phyloP scores from a whole-genome alignment of 2,888 invertebrate genomes.

The Agriopis marginaria region DNA sequence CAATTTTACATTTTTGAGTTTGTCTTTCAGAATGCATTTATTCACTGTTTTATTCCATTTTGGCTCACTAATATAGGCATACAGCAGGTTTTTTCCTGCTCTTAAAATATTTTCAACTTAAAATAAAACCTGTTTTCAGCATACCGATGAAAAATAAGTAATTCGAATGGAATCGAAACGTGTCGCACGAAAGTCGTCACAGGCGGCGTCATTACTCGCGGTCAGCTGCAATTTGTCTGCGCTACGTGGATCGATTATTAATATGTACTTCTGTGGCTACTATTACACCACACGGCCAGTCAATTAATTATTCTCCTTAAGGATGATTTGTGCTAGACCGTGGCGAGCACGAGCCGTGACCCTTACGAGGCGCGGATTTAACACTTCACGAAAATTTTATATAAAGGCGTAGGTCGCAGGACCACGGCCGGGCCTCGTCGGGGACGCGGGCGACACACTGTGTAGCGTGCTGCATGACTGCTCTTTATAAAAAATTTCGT shows the following conservation, averaged over 20 bases:
- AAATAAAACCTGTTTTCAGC: slow-evolving; percentile 10
- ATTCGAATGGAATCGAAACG: slow-evolving; percentile 30
- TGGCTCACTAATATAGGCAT: not conserved
- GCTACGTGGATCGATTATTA: slow-evolving; percentile 79
- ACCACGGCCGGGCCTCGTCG: too few species aligned
- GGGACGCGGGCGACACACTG: too few species aligned
- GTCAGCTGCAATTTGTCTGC: slow-evolving; percentile 76
- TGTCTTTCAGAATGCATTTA: too few species aligned
- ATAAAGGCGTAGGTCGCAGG: too few species aligned
- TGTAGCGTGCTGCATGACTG: too few species aligned
- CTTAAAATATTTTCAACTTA: not conserved
- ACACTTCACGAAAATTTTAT: too few species aligned
- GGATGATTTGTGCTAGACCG: too few species aligned
- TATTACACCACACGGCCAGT: slow-evolving; percentile 69
- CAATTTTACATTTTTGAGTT: too few species aligned
- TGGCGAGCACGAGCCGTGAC: too few species aligned
- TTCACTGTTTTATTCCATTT: not conserved
- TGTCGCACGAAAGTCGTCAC: slow-evolving; percentile 58
- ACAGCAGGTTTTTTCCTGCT: not conserved
- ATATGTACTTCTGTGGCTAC: slow-evolving; percentile 61
- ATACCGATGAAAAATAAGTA: slow-evolving; percentile 12
- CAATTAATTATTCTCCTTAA: slow-evolving; percentile 76
- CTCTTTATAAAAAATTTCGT: too few species aligned
- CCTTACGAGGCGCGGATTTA: too few species aligned
- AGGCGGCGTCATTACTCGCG: slow-evolving; percentile 56